Evolutionary conservation across 2,888 invertebrate genomes (phyloP), one percentile per base, ranked within the genome.

Genomic region (Coenonympha glycerion): DNA sequence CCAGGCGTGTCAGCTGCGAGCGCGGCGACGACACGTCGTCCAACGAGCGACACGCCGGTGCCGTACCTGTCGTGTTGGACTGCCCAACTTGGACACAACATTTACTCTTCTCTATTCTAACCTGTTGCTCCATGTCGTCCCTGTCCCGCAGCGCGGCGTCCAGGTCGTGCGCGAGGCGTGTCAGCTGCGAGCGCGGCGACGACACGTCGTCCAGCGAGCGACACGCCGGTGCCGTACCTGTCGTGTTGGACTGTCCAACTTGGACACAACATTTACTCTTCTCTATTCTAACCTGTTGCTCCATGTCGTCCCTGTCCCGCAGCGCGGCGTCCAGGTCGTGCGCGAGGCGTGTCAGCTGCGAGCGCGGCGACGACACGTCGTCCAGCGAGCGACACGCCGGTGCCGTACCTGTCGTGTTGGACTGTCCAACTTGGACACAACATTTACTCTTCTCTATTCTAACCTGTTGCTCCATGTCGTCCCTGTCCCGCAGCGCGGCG

Each of bases 391-490:
- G 68, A 36, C 49, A 53, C 21, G 58, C n/a, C n/a, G n/a, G 57
- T 45, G 48, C 47, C 54, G 49, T 52, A 47, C 44, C 37, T 42
- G 54, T 47, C 55, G 42, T 30, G 37, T n/a, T n/a, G n/a, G n/a
- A n/a, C n/a, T n/a, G n/a, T n/a, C n/a, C n/a, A n/a, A n/a, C n/a
- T n/a, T n/a, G n/a, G n/a, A n/a, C n/a, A n/a, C n/a, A n/a, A n/a
- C n/a, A n/a, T n/a, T n/a, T n/a, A n/a, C n/a, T n/a, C n/a, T n/a
- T n/a, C n/a, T n/a, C n/a, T n/a, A n/a, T n/a, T n/a, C n/a, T n/a
- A n/a, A 94, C 94, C 91, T 95, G 94, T 53, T 91, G 90, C 40
- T 90, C 89, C 56, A 94, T 76, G 70, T 95, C 95, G 57, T 92
- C 92, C 19, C 90, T 87, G 61, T 94, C 93, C 41, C 83, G 88